These are phyloP conservation scores for Zaprionus nigranus DNA, from an alignment of 1,140 invertebrate species.

Conservation along the genomic window DNA sequence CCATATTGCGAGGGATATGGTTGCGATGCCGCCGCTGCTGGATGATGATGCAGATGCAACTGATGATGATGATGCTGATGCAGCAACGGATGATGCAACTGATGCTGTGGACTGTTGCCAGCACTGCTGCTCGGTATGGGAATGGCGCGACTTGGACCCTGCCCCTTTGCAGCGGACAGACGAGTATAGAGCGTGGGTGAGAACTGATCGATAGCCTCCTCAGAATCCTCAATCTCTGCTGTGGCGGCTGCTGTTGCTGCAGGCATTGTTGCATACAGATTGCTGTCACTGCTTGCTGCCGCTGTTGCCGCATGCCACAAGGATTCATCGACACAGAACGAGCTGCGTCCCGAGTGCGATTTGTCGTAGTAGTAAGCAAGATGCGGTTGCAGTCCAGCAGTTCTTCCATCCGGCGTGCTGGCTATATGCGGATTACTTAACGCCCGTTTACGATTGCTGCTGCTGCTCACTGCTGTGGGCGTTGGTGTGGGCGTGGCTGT, in stretches of 20 bases:
- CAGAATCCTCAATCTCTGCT: constrained; percentile 63
- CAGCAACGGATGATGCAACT: constrained; percentile 11
- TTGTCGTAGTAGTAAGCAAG: constrained; percentile 75
- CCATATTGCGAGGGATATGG: not conserved
- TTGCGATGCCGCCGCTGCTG: not conserved
- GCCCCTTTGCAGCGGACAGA: not conserved
- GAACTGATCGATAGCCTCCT: constrained; percentile 79
- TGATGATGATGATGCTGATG: constrained; percentile 21
- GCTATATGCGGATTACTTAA: constrained; percentile 78
- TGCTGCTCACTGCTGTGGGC: constrained; percentile 8
- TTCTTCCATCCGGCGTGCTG: constrained; percentile 22
- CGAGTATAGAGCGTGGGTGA: constrained; percentile 69
- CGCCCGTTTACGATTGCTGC: constrained; percentile 66
- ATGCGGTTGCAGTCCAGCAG: constrained; percentile 52
- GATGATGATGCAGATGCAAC: constrained; percentile 21
- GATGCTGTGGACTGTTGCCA: constrained; percentile 75
- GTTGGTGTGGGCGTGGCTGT: constrained; percentile 12
- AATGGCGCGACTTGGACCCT: constrained; percentile 53
- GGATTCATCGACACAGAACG: constrained; percentile 75
- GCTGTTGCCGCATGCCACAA: constrained; percentile 55
- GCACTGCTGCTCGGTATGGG: constrained; percentile 74
- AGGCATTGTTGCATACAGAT: constrained; percentile 53
- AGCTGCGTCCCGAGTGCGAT: constrained; percentile 64
- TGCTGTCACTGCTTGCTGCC: constrained; percentile 53
- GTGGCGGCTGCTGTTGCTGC: not conserved